Evolutionary conservation across 2,113 vertebrate species (phyloP).

Genomic region (Phoenicopterus ruber): DNA sequence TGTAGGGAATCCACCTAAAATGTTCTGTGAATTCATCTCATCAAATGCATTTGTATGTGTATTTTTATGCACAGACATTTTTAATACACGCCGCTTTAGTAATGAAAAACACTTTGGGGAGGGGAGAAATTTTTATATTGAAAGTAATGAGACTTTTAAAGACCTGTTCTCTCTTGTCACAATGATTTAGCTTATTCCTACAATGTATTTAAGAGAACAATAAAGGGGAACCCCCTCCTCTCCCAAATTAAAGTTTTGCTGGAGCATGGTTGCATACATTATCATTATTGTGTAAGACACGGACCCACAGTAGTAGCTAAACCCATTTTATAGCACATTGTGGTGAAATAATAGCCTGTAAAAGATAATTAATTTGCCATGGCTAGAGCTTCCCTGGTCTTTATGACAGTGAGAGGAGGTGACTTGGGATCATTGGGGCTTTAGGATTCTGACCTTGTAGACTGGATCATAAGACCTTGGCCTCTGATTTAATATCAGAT

Average conservation of each 20-base stretch:
- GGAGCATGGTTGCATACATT: not conserved
- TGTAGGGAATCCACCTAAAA: not conserved
- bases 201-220: not conserved
- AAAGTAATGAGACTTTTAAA: not conserved
- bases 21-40: not conserved
- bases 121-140: not conserved
- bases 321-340: not conserved
- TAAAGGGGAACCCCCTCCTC: not conserved
- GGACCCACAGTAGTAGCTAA: not conserved
- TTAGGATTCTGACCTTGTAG: not conserved
- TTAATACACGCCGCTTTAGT: not conserved
- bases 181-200: not conserved
- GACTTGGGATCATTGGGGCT: not conserved
- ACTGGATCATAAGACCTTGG: not conserved
- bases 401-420: not conserved
- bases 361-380: not conserved
- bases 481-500: not conserved
- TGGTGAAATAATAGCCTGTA: not conserved
- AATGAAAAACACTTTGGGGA: not conserved
- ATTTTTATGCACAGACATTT: not conserved
- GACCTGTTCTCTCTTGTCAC: not conserved
- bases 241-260: not conserved
- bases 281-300: not conserved
- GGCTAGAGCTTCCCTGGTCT: not conserved
- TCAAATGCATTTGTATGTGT: not conserved